Evolutionary conservation across 2,888 invertebrate species (phyloP).

Genomic region (Ctenicera cuprea): DNA sequence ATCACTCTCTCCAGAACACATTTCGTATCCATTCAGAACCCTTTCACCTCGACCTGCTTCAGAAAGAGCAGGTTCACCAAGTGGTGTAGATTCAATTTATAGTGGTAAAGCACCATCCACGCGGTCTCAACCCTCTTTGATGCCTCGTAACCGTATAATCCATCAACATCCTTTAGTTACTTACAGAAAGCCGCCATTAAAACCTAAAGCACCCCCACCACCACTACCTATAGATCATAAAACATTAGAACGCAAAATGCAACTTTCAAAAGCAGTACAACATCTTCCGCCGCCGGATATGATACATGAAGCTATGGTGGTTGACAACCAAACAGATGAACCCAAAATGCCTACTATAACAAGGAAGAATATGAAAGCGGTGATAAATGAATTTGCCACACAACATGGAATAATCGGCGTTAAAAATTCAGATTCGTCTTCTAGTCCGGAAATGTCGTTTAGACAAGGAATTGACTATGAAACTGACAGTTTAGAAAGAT

Average conservation of each 20-base stretch:
- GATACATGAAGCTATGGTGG: slow-evolving; percentile 80
- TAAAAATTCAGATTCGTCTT: slow-evolving; percentile 50
- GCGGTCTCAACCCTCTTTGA: slow-evolving; percentile 46
- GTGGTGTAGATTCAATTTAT: slow-evolving; percentile 13
- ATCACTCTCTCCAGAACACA: slow-evolving; percentile 64
- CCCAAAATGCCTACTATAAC: slow-evolving; percentile 74
- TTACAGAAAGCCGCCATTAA: slow-evolving; percentile 55
- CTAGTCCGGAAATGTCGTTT: slow-evolving; percentile 33
- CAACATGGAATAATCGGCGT: slow-evolving; percentile 36
- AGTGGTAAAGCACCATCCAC: slow-evolving; percentile 34
- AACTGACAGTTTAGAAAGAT: slow-evolving; percentile 84
- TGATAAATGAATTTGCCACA: slow-evolving; percentile 74
- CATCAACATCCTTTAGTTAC: slow-evolving; percentile 57
- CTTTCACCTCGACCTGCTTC: slow-evolving; percentile 63
- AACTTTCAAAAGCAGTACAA: background rate
- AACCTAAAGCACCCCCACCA: slow-evolving; percentile 67
- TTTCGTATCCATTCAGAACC: slow-evolving; percentile 58
- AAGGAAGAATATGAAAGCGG: slow-evolving; percentile 78
- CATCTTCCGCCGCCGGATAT: slow-evolving; percentile 75
- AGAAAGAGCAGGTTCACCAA: slow-evolving; percentile 52
- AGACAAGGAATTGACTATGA: slow-evolving; percentile 76
- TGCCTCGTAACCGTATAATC: slow-evolving; percentile 28
- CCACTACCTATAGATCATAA: slow-evolving; percentile 71
- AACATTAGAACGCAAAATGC: background rate
- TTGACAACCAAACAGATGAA: slow-evolving; percentile 69